phyloP scores from a whole-genome alignment of 2,113 vertebrate species.

The Shinisaurus crocodilurus region DNA sequence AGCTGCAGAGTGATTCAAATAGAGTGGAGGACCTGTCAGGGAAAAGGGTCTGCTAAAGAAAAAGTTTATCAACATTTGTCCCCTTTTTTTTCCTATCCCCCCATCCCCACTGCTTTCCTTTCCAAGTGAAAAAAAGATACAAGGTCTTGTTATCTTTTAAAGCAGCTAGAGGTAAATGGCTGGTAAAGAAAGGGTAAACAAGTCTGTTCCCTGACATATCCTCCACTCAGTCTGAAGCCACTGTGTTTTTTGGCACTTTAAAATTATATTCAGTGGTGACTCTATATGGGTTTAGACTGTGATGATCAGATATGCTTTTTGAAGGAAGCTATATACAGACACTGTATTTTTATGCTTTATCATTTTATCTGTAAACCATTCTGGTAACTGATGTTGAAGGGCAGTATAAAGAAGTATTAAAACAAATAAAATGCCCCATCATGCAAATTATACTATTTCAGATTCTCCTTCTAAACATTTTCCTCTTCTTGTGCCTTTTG shows the following conservation, averaged over 20 bases:
- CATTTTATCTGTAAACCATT: background rate
- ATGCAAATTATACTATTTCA: constrained; percentile 3
- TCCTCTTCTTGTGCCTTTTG: background rate
- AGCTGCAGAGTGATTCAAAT: background rate
- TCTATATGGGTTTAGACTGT: background rate
- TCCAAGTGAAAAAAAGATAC: background rate
- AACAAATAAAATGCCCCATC: background rate
- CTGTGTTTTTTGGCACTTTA: background rate
- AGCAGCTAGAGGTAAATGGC: background rate
- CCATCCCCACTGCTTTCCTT: too few relatives aligned
- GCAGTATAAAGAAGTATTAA: background rate
- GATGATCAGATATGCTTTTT: background rate
- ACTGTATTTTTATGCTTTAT: background rate
- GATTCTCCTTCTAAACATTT: background rate
- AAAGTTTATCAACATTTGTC: too few relatives aligned
- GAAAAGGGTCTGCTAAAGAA: too few relatives aligned
- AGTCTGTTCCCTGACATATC: background rate
- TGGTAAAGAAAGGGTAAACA: background rate
- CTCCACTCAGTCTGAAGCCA: too few relatives aligned
- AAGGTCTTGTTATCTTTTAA: background rate
- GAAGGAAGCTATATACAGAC: background rate
- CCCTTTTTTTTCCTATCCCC: too few relatives aligned
- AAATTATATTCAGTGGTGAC: too few relatives aligned
- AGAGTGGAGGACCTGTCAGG: background rate
- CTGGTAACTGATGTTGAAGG: background rate